phyloP scores from a whole-genome alignment of 2,888 invertebrate genomes.

The Clistopyga incitator region DNA sequence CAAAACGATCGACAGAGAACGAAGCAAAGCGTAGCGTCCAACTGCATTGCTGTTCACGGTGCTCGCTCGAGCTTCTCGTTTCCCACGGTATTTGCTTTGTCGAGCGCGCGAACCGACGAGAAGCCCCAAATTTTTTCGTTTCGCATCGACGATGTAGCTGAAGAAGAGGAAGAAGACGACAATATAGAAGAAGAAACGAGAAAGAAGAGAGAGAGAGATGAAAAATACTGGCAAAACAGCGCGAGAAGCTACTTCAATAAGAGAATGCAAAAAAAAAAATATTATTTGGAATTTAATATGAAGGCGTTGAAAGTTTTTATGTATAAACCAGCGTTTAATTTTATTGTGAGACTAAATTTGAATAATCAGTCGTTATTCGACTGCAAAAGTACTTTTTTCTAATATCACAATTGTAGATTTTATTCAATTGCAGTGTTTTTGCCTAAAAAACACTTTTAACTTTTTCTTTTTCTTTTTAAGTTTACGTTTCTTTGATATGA shows the following conservation, averaged over 20 bases:
- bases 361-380: too few species aligned
- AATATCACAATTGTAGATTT: too few species aligned
- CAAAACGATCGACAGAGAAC: slow-evolving; percentile 33
- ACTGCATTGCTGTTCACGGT: slow-evolving; percentile 51
- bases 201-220: not conserved
- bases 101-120: slow-evolving; percentile 72
- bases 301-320: not conserved
- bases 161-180: slow-evolving; percentile 20
- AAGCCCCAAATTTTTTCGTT: slow-evolving; percentile 68
- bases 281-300: too few species aligned
- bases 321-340: too few species aligned
- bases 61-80: slow-evolving; percentile 76
- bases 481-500: not conserved
- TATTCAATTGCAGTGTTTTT: too few species aligned
- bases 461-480: too few species aligned
- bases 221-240: slow-evolving; percentile 6
- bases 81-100: slow-evolving; percentile 81
- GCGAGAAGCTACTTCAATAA: not conserved
- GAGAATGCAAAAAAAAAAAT: not conserved
- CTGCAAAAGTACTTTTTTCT: too few species aligned
- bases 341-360: too few species aligned
- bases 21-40: slow-evolving; percentile 38
- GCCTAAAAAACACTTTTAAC: too few species aligned
- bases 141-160: slow-evolving; percentile 66
- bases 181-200: slow-evolving; percentile 3